Conservation (phyloP, 2,888 invertebrate species). For the Phanerotoma sp. region DNA sequence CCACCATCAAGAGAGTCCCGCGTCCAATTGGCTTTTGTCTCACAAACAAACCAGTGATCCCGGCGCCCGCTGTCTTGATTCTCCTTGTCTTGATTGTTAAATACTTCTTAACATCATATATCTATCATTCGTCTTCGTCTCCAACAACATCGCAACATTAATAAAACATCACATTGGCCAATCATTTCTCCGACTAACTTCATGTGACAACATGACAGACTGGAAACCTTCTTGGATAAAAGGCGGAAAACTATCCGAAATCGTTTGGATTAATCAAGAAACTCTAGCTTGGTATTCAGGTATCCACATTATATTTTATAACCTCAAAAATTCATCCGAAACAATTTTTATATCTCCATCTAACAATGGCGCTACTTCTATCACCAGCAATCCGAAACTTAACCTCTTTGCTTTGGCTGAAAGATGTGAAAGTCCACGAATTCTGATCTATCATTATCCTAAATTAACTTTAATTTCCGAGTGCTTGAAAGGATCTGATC, state of each 20-base stretch:
- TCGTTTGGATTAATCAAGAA: slow-evolving; percentile 47
- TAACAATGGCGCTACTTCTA: slow-evolving; percentile 45
- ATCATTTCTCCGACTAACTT: background rate
- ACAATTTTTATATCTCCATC: slow-evolving; percentile 36
- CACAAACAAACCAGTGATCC: slow-evolving; percentile 7
- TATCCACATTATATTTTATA: slow-evolving; percentile 43
- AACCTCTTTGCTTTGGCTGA: slow-evolving; percentile 62
- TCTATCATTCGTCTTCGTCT: slow-evolving; percentile 5
- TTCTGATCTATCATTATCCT: slow-evolving; percentile 67
- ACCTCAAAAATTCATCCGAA: slow-evolving; percentile 34
- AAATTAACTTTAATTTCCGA: slow-evolving; percentile 56
- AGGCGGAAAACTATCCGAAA: slow-evolving; percentile 43
- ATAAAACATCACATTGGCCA: background rate
- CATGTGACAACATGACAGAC: slow-evolving; percentile 12
- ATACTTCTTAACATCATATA: slow-evolving; percentile 3
- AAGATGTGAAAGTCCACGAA: slow-evolving; percentile 62
- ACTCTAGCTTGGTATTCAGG: slow-evolving; percentile 49
- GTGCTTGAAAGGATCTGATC: slow-evolving; percentile 35
- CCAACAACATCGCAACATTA: background rate
- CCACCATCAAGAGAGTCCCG: slow-evolving; percentile 41
- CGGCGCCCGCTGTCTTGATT: slow-evolving; percentile 1
- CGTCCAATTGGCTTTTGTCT: slow-evolving; percentile 54
- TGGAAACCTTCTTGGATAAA: slow-evolving; percentile 47
- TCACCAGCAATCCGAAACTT: slow-evolving; percentile 42
- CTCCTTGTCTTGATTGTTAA: background rate